Evolutionary conservation across 2,797 vertebrate species (phyloP), one percentile per base, ranked within the genome.

Genomic region (Euthynnus affinis): DNA sequence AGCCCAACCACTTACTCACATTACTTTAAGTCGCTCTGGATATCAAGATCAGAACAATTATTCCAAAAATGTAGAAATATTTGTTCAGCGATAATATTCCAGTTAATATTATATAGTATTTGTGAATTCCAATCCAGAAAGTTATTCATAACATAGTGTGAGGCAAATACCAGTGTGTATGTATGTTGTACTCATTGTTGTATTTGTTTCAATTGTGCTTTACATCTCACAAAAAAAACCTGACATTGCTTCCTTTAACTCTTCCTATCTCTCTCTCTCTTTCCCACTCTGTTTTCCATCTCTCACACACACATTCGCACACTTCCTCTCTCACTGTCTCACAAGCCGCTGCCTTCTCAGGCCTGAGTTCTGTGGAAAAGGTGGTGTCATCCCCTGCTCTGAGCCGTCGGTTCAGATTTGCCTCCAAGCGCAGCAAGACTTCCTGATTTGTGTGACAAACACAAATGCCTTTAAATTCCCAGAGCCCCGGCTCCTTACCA

Each of bases 391-490:
- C 89, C 77, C 85, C 78, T 18, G 75, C 75, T 88, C 88, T 72
- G 51, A 81, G 75, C 88, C 84, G 77, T 92, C 89, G 55, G 70
- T 88, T 93, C 81, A 61, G 89, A 91, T 93, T 91, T 93, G 82
- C 82, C 82, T 86, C 78, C 20, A 20, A 77, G 86, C 69, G 34
- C 78, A 85, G 71, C 69, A 68, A 89, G 90, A 90, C 85, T 91
- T 91, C 88, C 87, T 94, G 89, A 94, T 94, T 93, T 89, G 92
- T 94, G 88, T 93, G 93, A 94, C 90, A 94, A 95, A 94, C 93
- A 94, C 90, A 94, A 95, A 94, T 93, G 93, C 91, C 88, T 94
- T 92, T 92, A 93, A 95, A 94, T 94, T 94, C 92, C 93, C 86
- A 82, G 81, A 90, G 88, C 84, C 88, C 90, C 75, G 17, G 77